These are phyloP conservation scores for Brachionus paranguensis DNA, from an alignment of 1,140 invertebrate species.

Conservation along the genomic window DNA sequence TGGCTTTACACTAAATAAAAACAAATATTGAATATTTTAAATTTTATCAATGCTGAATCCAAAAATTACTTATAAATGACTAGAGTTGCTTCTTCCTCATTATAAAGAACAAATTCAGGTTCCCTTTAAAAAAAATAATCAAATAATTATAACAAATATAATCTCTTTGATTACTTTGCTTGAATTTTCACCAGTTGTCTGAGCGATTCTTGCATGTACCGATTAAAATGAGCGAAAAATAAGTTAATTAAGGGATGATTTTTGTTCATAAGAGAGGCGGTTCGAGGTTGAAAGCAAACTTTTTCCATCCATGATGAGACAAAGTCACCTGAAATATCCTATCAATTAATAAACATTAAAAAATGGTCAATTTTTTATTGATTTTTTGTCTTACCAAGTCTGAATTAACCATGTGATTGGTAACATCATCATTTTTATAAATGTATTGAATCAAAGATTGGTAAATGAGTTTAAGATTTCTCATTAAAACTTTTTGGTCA, in stretches of 20 bases:
- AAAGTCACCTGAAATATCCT: constrained; percentile 63
- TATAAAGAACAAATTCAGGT: constrained; percentile 86
- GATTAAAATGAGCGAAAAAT: constrained; percentile 63
- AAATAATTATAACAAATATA: neutral
- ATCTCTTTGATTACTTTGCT: constrained; percentile 49
- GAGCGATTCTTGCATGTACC: constrained; percentile 55
- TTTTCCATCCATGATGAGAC: constrained; percentile 69
- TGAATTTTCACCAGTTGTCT: constrained; percentile 49
- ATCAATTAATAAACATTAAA: no score
- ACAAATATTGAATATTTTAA: constrained; percentile 41
- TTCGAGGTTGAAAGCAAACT: constrained; percentile 64
- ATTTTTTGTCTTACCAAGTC: constrained; percentile 60
- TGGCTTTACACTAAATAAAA: constrained; percentile 75
- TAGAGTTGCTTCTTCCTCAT: constrained; percentile 68
- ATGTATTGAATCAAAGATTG: constrained; percentile 76
- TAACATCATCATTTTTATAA: constrained; percentile 64
- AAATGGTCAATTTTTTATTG: no score
- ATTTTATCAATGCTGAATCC: constrained; percentile 26
- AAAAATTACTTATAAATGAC: constrained; percentile 75
- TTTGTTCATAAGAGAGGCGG: constrained; percentile 66
- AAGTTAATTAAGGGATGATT: constrained; percentile 62
- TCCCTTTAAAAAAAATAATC: constrained; percentile 60
- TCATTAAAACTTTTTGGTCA: constrained; percentile 61
- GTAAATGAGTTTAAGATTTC: constrained; percentile 71
- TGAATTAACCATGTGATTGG: constrained; percentile 62